A percentile compares a stretch with the other conserved stretches of the same genome.
Conservation (phyloP, 1,140 invertebrate genomes). For the Trichogramma pretiosum region DNA sequence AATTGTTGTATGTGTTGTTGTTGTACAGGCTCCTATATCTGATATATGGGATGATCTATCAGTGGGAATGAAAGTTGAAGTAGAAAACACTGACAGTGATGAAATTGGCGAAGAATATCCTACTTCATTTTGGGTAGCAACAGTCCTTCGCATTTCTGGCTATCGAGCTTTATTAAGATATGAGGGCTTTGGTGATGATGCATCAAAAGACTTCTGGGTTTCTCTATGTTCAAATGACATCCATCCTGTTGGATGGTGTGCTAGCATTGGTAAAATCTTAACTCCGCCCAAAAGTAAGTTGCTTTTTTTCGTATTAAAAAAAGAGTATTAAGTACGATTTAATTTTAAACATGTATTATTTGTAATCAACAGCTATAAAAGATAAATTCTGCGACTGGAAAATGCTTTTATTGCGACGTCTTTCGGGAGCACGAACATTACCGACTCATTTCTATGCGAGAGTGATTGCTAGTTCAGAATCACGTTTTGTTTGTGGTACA, state of each 20-base stretch:
- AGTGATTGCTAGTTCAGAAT: slow-evolving; percentile 73
- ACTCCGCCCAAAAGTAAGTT: slow-evolving; percentile 78
- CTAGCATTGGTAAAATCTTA: slow-evolving; percentile 84
- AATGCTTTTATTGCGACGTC: slow-evolving; percentile 79
- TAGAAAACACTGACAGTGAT: slow-evolving; percentile 83
- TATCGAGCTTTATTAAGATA: slow-evolving; percentile 89
- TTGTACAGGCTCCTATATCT: slow-evolving; percentile 67
- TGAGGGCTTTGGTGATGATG: slow-evolving; percentile 85
- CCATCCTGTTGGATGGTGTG: slow-evolving; percentile 95
- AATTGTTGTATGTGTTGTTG: neutral
- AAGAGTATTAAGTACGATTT: slow-evolving; percentile 2
- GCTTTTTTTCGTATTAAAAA: neutral
- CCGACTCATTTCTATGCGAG: slow-evolving; percentile 87
- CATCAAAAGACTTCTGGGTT: slow-evolving; percentile 89
- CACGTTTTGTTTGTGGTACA: slow-evolving; percentile 70
- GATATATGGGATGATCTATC: slow-evolving; percentile 90
- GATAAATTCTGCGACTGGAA: slow-evolving; percentile 94
- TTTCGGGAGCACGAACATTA: slow-evolving; percentile 86
- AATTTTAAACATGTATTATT: slow-evolving; percentile 1
- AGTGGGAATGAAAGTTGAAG: slow-evolving; percentile 92
- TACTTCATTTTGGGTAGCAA: slow-evolving; percentile 91
- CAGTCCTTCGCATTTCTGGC: slow-evolving; percentile 80
- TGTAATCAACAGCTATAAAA: slow-evolving; percentile 68
- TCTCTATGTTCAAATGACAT: slow-evolving; percentile 87
- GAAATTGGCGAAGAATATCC: slow-evolving; percentile 66